Evolutionary conservation across 2,113 vertebrate species (phyloP), one percentile per base, ranked within the genome.

Genomic region (Nyctereutes procyonoides): DNA sequence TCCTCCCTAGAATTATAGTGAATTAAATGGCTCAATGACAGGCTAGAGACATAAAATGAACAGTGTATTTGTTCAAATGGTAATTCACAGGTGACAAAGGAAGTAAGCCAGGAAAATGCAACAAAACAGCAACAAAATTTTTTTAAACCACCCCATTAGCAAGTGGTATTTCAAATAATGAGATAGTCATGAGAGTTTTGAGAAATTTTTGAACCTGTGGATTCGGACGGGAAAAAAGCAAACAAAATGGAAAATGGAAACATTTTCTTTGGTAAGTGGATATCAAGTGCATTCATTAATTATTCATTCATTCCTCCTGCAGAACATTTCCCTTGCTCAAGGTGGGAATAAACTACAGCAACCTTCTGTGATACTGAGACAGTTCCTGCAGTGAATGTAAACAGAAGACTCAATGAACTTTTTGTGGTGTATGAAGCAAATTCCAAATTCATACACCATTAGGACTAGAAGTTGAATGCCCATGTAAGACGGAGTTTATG

Each of bases 241-340:
- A 86, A 80, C 73, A 87, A 95, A 92, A 80, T 28, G 32, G 62
- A 17, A 80, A 92, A 80, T n/a, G 74, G 26, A 95, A 55, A 63
- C 87, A 28, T 81, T n/a, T 86, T 24, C 24, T 62, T 53, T 81
- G 19, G 8, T 55, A 73, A 87, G 26, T 43, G 2, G 26, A 43
- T 38, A 87, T 73, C 74, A 48, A 55, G 20, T 81, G 62, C 74
- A 87, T 65, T 32, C 15, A 65, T 55, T 74, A n/a, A 73, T 81
- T 81, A 87, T 65, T 32, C 15, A 76, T 55, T 74, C 43, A 73
- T 81, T 81, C 17, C 74, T 92, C 6, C 56, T n/a, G 5, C 11
- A 80, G 19, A 95, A 16, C 8, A 73, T 55, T 87, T 48, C 38
- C 28, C 26, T 80, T 55, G 11, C 15, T 20, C 20, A 63, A 48